Evolutionary conservation across 2,888 invertebrate species (phyloP).

Genomic region (Caenorhabditis becei): DNA sequence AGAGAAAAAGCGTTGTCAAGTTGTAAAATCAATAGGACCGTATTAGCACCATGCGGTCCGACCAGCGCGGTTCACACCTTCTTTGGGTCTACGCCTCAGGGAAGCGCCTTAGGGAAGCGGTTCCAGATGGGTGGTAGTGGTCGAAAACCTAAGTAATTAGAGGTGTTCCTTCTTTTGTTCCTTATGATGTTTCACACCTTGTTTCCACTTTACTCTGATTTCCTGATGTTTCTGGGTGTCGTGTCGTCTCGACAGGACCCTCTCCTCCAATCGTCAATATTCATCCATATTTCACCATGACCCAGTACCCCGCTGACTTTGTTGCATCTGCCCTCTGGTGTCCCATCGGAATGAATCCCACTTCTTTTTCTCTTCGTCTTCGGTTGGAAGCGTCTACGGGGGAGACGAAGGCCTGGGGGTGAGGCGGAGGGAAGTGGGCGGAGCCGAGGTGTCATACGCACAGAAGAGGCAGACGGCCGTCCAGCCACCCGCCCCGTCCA

Average conservation of each 20-base stretch:
- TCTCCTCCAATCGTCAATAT: not conserved
- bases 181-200: no score
- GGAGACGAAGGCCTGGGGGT: not conserved
- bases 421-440: slow-evolving; percentile 43
- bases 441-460: slow-evolving; percentile 19
- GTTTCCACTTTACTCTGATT: no score
- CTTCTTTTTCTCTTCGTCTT: slow-evolving; percentile 8
- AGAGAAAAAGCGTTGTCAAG: no score
- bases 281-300: slow-evolving; percentile 45
- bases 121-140: no score
- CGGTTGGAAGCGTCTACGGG: slow-evolving; percentile 16
- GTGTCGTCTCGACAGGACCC: slow-evolving; percentile 10
- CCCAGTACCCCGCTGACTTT: slow-evolving; percentile 60
- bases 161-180: no score
- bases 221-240: no score
- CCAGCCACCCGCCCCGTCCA: slow-evolving; percentile 26
- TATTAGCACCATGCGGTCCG: no score
- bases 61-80: no score
- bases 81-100: no score
- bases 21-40: no score
- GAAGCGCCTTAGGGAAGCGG: no score
- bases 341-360: slow-evolving; percentile 11
- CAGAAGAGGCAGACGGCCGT: slow-evolving; percentile 16
- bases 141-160: no score
- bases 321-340: slow-evolving; percentile 8